These are phyloP conservation scores for Sepiola atlantica DNA, from an alignment of 2,888 invertebrate species.

Conservation along the genomic window DNA sequence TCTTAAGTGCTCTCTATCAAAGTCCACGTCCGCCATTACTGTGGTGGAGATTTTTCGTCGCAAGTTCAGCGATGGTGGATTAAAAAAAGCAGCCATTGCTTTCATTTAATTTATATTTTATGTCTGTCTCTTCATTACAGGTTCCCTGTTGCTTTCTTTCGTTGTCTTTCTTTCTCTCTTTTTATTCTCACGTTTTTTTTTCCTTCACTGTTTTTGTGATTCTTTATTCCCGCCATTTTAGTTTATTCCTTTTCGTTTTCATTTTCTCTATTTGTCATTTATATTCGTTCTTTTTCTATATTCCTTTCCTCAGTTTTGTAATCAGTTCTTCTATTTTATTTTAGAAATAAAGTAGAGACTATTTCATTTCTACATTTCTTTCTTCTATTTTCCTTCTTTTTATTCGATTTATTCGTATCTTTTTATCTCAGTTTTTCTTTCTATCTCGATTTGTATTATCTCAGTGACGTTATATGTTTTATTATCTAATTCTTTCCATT, in stretches of 20 bases:
- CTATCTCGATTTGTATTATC: neutral
- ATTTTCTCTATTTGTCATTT: neutral
- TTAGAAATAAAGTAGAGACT: neutral
- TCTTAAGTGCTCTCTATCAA: slow-evolving; percentile 32
- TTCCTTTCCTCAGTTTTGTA: neutral
- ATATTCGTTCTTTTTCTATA: neutral
- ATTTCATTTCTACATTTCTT: neutral
- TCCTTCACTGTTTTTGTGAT: neutral
- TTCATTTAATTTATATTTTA: neutral
- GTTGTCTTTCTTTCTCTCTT: neutral
- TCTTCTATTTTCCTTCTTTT: no score
- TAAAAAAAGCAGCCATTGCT: neutral
- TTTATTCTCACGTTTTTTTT: neutral
- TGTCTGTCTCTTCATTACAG: neutral
- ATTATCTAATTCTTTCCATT: neutral
- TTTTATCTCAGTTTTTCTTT: neutral
- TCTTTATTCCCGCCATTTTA: neutral
- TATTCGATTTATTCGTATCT: neutral
- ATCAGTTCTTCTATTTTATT: neutral
- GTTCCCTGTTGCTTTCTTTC: neutral
- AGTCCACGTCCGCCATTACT: neutral
- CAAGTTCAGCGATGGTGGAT: neutral
- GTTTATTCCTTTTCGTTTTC: neutral
- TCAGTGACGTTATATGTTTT: neutral
- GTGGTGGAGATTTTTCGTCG: neutral